These are phyloP conservation scores for Berghia stephanieae DNA, from an alignment of 1,140 invertebrate genomes.

Conservation along the genomic window DNA sequence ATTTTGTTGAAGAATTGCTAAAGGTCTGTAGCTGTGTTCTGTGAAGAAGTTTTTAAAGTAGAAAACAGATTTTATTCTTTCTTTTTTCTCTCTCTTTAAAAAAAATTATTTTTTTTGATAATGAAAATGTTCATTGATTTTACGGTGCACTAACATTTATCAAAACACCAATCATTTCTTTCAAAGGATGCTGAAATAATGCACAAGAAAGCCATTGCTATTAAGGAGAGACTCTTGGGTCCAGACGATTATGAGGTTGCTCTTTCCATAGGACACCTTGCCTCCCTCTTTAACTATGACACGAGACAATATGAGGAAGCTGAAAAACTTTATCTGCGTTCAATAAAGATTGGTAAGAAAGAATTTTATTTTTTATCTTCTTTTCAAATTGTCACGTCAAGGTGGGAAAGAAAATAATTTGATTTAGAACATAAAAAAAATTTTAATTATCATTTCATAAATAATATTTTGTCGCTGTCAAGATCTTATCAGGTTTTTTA, in stretches of 20 bases:
- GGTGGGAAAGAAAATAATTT: background rate
- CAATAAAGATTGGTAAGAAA: slow-evolving; percentile 82
- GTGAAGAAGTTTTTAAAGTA: no score
- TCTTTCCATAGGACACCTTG: slow-evolving; percentile 88
- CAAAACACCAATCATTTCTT: background rate
- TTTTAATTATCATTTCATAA: background rate
- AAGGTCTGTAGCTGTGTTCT: no score
- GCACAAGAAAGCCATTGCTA: slow-evolving; percentile 89
- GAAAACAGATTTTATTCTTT: no score
- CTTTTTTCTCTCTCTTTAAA: no score
- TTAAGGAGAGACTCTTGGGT: slow-evolving; percentile 88
- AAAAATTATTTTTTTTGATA: no score
- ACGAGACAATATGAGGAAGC: slow-evolving; percentile 86
- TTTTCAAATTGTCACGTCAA: no score
- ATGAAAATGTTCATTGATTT: no score
- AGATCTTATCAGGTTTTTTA: no score
- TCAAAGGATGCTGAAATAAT: slow-evolving; percentile 83
- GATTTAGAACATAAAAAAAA: background rate
- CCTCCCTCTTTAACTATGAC: slow-evolving; percentile 93
- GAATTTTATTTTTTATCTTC: no score
- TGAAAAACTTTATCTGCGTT: slow-evolving; percentile 84
- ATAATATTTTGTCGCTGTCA: no score
- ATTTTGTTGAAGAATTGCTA: no score
- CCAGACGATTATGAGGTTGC: slow-evolving; percentile 91
- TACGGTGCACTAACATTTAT: no score